Evolutionary conservation across 2,113 vertebrate species (phyloP).

Genomic region (Gobiocypris rarus): DNA sequence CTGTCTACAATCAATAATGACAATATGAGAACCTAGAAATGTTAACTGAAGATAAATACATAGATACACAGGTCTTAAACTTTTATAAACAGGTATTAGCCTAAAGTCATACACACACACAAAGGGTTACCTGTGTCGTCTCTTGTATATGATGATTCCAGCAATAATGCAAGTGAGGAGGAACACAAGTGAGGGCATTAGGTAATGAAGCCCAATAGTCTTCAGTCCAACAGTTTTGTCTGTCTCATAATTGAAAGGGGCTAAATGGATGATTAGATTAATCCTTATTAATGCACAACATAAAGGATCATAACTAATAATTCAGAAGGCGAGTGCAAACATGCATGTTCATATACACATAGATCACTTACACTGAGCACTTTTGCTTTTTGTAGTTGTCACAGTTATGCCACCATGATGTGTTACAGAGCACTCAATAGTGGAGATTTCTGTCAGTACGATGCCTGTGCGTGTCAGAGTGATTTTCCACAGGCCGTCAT

Average conservation of each 20-base stretch:
- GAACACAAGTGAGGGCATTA: slow-evolving; percentile 17
- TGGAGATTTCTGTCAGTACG: background rate
- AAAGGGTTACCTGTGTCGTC: background rate
- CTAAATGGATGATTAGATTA: background rate
- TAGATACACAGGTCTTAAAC: too few relatives aligned
- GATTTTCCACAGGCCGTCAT: background rate
- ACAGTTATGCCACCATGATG: slow-evolving; percentile 19
- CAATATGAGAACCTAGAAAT: background rate
- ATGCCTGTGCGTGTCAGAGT: background rate
- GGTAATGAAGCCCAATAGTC: background rate
- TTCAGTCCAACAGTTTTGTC: background rate
- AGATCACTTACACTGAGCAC: slow-evolving; percentile 56
- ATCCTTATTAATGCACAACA: background rate
- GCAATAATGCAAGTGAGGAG: background rate
- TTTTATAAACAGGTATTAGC: background rate
- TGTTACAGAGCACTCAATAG: slow-evolving; percentile 47
- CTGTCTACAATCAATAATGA: background rate
- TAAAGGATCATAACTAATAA: background rate
- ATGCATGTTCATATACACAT: background rate
- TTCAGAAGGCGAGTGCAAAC: background rate
- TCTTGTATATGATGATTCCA: slow-evolving; percentile 48
- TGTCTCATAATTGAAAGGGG: background rate
- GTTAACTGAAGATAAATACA: too few relatives aligned
- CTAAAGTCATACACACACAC: background rate
- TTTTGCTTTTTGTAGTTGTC: background rate